Percentiles rank a stretch among this genome's conserved stretches.
These are phyloP conservation scores for Heteromormyrus szaboi DNA, from an alignment of 2,797 vertebrate species.

Conservation along the genomic window DNA sequence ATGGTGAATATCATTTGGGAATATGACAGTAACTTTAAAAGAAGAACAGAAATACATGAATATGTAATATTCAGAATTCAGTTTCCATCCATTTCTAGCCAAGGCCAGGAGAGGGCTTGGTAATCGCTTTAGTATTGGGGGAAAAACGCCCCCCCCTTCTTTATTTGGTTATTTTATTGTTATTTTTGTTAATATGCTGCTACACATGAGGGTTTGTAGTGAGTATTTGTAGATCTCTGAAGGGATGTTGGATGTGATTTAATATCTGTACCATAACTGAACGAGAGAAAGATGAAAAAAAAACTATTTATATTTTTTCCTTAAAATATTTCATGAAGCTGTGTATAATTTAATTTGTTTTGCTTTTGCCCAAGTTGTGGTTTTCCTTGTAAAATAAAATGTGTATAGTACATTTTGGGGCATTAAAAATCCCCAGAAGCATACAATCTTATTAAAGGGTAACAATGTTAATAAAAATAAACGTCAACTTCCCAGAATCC, in stretches of 20 bases:
- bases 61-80: constrained; percentile 61
- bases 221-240: constrained; percentile 86
- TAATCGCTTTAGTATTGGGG: constrained; percentile 46
- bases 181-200: constrained; percentile 81
- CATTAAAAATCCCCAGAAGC: constrained; percentile 84
- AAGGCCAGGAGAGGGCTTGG: constrained; percentile 30
- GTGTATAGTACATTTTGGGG: constrained; percentile 89
- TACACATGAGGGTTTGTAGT: constrained; percentile 83
- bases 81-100: constrained; percentile 52
- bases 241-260: constrained; percentile 82
- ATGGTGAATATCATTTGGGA: constrained; percentile 56
- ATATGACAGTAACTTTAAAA: constrained; percentile 39
- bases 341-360: constrained; percentile 73
- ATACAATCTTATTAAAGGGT: constrained; percentile 90
- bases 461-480: constrained; percentile 93
- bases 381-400: constrained; percentile 76
- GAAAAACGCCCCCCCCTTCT: constrained; percentile 15
- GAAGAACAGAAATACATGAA: constrained; percentile 38
- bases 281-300: constrained; percentile 64
- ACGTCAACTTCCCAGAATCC: constrained; percentile 54
- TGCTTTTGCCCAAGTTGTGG: constrained; percentile 75
- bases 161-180: constrained; percentile 54
- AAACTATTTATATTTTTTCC: constrained; percentile 98
- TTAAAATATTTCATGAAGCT: constrained; percentile 90
- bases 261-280: constrained; percentile 91